phyloP scores from a whole-genome alignment of 2,888 invertebrate genomes.

The Neria commutata region DNA sequence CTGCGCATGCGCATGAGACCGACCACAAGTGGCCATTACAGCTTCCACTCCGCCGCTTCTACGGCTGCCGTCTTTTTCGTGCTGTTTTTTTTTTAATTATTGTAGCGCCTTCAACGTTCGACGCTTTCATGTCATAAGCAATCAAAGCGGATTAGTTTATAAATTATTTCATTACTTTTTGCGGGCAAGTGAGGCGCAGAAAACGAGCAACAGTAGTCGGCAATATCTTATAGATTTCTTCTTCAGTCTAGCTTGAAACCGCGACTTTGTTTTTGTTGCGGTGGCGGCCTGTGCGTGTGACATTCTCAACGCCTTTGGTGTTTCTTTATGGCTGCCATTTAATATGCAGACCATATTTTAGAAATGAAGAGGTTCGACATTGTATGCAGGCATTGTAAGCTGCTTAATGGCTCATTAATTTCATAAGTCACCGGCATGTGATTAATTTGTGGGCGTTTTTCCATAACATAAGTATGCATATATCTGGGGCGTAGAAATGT shows the following conservation, averaged over 20 bases:
- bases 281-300: slow-evolving; percentile 7
- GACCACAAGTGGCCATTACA: too few species aligned
- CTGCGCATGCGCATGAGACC: too few species aligned
- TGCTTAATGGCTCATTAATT: background rate
- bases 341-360: background rate
- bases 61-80: too few species aligned
- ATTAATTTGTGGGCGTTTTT: background rate
- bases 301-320: slow-evolving; percentile 18
- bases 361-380: background rate
- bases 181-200: background rate
- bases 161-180: slow-evolving; percentile 42
- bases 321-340: background rate
- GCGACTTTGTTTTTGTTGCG: slow-evolving; percentile 1
- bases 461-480: background rate
- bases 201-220: slow-evolving; percentile 2
- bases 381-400: background rate
- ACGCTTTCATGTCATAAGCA: slow-evolving; percentile 42
- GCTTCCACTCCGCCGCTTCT: too few species aligned
- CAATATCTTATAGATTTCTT: background rate
- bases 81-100: too few species aligned
- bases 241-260: background rate
- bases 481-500: background rate
- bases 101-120: too few species aligned
- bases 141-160: slow-evolving; percentile 49
- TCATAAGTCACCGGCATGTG: background rate